These are phyloP conservation scores for Proales similis DNA, from an alignment of 1,140 invertebrate species.

Conservation along the genomic window DNA sequence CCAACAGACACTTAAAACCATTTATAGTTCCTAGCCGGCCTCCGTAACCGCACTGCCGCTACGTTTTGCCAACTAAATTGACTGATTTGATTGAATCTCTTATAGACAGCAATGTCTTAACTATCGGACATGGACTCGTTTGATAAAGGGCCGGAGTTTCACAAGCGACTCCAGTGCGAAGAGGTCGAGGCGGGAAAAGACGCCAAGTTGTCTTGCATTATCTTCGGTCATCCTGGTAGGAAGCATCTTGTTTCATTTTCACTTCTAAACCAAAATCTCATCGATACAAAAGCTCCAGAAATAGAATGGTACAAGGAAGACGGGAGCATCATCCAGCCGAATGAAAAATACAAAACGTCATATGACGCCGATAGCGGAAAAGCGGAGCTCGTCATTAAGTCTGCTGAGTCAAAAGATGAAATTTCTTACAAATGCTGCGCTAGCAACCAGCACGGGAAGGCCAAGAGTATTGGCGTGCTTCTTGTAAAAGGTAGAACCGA, in stretches of 20 bases:
- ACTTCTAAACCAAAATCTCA: too few relatives aligned
- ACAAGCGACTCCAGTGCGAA: conserved; percentile 6
- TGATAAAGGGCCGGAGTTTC: conserved; percentile 33
- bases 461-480: conserved; percentile 13
- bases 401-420: conserved; percentile 2
- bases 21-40: too few relatives aligned
- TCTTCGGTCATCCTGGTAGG: conserved; percentile 10
- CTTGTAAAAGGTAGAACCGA: conserved; percentile 7
- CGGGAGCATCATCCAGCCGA: neutral
- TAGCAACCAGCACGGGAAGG: conserved; percentile 6
- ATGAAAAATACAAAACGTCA: conserved; percentile 7
- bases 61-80: too few relatives aligned
- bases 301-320: conserved; percentile 30
- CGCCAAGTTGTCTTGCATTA: neutral
- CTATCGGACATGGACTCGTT: too few relatives aligned
- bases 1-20: too few relatives aligned
- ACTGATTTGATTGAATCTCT: too few relatives aligned
- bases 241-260: too few relatives aligned
- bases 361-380: neutral
- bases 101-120: too few relatives aligned
- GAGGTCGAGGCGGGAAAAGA: conserved; percentile 3
- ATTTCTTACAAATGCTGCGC: conserved; percentile 33
- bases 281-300: too few relatives aligned
- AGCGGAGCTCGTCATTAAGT: conserved; percentile 17
- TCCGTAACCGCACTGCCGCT: too few relatives aligned